Base-by-base conservation (phyloP, 2,113 vertebrate species). In the Mormyrus lacerda region DNA sequence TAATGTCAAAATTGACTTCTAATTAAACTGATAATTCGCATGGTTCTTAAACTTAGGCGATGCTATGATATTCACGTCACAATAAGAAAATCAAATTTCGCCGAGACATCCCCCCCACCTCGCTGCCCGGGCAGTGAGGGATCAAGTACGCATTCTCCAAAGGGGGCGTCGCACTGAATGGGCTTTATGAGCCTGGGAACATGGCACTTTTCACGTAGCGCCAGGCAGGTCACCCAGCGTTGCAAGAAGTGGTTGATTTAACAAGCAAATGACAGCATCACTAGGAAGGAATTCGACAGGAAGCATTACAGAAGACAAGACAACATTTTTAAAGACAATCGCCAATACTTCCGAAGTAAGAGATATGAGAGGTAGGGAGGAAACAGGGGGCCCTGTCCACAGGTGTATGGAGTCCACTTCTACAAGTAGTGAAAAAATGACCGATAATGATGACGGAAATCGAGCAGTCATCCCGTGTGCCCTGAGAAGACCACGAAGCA, bases 151-250 rank as follows among this genome's bases (percentile, higher is more conserved):
- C 88, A 83, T 91, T 91, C 90, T 89, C 84, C 51, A 51, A 58
- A 50, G 89, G 89, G 88, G 88, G 90, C 89, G 79, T 87, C n/a
- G 91, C 82, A 55, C 53, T 88, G 48, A 89, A 84, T 85, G 82
- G 88, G 90, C 35, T 47, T 35, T 79, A 86, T 87, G 88, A 91
- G 90, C 27, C 35, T 55, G 45, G 92, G 86, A 91, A 89, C 91
- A 85, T 91, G 92, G 90, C 35, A 89, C 76, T 90, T 89, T 91
- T 91, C 93, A 91, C 91, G 92, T 90, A 91, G 85, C 87, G 69
- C 89, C 21, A 39, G 83, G 31, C 88, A 82, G 69, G 85, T 84
- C 76, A 86, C 53, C 45, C 82, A 90, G 89, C 50, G 55, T 76
- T 61, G 88, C 69, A 24, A 85, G 42, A 42, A 55, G 83, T 17